phyloP scores from a whole-genome alignment of 2,888 invertebrate species.

The Eristalis pertinax region DNA sequence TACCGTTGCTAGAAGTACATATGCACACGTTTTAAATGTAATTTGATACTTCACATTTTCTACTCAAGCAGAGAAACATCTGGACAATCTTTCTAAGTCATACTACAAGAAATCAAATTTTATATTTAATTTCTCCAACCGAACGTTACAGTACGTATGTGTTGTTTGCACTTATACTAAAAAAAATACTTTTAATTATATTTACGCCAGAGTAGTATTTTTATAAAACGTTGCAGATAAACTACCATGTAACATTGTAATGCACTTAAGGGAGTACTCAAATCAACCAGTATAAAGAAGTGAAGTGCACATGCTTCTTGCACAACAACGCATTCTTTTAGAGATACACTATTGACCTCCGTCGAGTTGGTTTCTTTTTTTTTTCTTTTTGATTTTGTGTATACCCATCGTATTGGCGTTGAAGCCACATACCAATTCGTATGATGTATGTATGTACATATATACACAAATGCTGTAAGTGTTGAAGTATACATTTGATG shows the following conservation, averaged over 20 bases:
- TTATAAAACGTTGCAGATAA: conserved; percentile 6
- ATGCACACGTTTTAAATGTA: no score
- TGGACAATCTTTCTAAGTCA: no score
- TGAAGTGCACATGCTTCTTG: conserved; percentile 37
- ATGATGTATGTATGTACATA: neutral
- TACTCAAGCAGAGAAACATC: no score
- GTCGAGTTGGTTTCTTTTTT: conserved; percentile 1
- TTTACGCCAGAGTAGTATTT: neutral
- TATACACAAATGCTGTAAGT: conserved; percentile 8
- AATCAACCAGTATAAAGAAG: neutral
- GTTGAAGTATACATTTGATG: conserved; percentile 50
- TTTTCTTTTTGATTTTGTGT: neutral
- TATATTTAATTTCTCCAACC: no score
- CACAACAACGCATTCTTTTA: conserved; percentile 55
- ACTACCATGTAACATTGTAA: conserved; percentile 51
- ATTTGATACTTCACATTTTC: no score
- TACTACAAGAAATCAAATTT: no score
- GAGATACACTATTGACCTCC: conserved; percentile 59
- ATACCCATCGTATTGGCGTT: neutral
- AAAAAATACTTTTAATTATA: neutral
- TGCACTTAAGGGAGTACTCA: conserved; percentile 57
- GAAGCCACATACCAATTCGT: neutral
- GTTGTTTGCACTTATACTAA: neutral
- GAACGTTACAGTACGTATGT: no score
- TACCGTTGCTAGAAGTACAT: no score